Evolutionary conservation across 2,797 vertebrate genomes (phyloP).

Genomic region (Silurus aristotelis): DNA sequence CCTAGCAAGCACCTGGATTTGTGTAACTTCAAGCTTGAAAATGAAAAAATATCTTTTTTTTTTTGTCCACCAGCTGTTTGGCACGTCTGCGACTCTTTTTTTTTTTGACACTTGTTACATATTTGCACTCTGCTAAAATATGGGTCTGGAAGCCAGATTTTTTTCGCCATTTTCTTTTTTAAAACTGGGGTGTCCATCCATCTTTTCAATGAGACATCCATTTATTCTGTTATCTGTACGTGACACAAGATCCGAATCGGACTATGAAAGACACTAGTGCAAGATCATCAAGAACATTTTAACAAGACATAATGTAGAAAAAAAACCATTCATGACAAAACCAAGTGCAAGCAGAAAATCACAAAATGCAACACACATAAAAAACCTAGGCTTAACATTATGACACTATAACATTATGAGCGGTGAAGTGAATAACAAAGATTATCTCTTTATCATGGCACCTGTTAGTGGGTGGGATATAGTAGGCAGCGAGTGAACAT

Average conservation of each 20-base stretch:
- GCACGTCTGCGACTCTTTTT: neutral
- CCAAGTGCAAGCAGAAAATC: neutral
- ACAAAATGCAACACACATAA: neutral
- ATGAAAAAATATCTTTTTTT: neutral
- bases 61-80: neutral
- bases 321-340: neutral
- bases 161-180: neutral
- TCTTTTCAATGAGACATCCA: neutral
- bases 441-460: too few species aligned
- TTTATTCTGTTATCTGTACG: neutral
- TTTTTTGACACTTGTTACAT: conserved; percentile 12
- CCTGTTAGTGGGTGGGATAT: too few species aligned
- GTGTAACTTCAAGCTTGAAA: neutral
- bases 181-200: neutral
- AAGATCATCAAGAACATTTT: conserved; percentile 6
- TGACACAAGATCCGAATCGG: neutral
- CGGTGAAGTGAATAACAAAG: neutral
- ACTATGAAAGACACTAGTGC: neutral
- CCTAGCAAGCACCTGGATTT: neutral
- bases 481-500: too few species aligned
- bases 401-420: too few species aligned
- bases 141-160: neutral
- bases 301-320: neutral
- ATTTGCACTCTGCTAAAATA: neutral
- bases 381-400: too few species aligned